Evolutionary conservation across 2,888 invertebrate species (phyloP).

Genomic region (Hartigia nigra): DNA sequence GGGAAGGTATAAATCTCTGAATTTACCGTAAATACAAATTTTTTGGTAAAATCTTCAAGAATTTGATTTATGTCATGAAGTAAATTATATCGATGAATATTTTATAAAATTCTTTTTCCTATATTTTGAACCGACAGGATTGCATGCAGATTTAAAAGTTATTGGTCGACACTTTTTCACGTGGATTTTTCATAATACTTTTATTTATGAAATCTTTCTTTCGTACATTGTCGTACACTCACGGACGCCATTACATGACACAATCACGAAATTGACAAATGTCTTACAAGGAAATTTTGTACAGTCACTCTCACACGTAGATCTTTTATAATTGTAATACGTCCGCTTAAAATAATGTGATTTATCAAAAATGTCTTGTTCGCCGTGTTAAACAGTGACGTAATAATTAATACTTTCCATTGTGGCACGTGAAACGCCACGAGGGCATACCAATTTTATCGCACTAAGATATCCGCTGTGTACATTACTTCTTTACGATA

Average conservation of each 20-base stretch:
- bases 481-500: not conserved
- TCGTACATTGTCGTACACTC: not conserved
- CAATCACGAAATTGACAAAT: constrained; percentile 27
- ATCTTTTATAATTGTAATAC: not conserved
- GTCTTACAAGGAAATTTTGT: constrained; percentile 29
- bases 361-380: not conserved
- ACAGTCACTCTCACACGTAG: constrained; percentile 17
- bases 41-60: not conserved
- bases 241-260: not conserved
- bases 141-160: not conserved
- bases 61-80: not conserved
- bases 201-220: not conserved
- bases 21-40: not conserved
- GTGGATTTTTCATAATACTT: not conserved
- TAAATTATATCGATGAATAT: not conserved
- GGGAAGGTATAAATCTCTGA: not conserved
- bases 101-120: not conserved
- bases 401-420: not conserved
- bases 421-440: not conserved
- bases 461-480: not conserved
- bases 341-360: not conserved
- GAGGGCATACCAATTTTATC: not conserved
- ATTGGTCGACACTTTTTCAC: not conserved
- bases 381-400: not conserved
- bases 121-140: not conserved